Evolutionary conservation across 2,888 invertebrate species (phyloP).

Genomic region (Lydus trimaculatus): DNA sequence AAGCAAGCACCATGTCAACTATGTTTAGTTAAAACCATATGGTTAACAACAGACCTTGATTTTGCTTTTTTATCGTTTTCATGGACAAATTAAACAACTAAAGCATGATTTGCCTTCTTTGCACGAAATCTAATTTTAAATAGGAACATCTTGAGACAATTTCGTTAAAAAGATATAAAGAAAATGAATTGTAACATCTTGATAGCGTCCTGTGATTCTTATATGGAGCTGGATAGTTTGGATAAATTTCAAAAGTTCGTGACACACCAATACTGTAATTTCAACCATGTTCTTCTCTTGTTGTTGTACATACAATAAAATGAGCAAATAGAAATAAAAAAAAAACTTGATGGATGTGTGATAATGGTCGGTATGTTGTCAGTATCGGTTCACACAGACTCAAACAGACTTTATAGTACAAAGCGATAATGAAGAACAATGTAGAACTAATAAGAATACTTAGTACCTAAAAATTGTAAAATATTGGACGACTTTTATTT

Average conservation of each 20-base stretch:
- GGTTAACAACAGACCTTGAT: slow-evolving; percentile 17
- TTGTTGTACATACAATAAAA: background rate
- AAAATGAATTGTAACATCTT: background rate
- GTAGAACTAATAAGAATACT: too few species aligned
- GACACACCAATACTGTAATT: background rate
- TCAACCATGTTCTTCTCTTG: too few species aligned
- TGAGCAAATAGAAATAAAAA: background rate
- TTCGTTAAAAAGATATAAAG: background rate
- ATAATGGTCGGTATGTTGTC: background rate
- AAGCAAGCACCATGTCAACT: slow-evolving; percentile 11
- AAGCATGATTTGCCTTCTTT: background rate
- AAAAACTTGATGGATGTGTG: background rate
- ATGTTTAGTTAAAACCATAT: slow-evolving; percentile 24
- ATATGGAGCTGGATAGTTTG: too few species aligned
- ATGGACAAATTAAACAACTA: background rate
- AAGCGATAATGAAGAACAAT: too few species aligned
- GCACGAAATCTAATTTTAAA: slow-evolving; percentile 5
- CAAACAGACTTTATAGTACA: background rate
- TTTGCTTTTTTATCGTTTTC: background rate
- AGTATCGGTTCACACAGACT: background rate
- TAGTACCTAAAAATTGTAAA: too few species aligned
- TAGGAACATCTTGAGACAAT: background rate
- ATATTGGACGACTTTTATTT: background rate
- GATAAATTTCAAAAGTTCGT: background rate
- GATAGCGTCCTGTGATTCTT: background rate